phyloP scores from a whole-genome alignment of 2,888 invertebrate genomes.

The Teinopalpus imperialis region DNA sequence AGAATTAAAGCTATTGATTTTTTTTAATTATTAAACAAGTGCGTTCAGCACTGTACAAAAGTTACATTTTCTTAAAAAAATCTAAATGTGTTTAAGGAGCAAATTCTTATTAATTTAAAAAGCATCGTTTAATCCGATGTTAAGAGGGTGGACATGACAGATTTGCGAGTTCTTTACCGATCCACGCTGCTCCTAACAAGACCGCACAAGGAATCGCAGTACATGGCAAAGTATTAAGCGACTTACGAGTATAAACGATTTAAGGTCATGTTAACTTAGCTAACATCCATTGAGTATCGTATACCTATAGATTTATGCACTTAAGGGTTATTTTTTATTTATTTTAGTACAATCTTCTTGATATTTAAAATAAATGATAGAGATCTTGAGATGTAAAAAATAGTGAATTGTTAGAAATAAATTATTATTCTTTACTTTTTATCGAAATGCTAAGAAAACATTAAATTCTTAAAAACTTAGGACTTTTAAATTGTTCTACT shows the following conservation, averaged over 20 bases:
- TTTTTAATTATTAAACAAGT: too few species aligned
- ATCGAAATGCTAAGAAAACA: too few species aligned
- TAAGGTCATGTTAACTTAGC: conserved; percentile 26
- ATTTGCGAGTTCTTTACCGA: conserved; percentile 42
- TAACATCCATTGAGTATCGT: conserved; percentile 26
- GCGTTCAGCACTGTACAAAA: too few species aligned
- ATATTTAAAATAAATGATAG: too few species aligned
- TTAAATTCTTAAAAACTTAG: too few species aligned
- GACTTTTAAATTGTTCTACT: too few species aligned
- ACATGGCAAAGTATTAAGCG: conserved; percentile 27
- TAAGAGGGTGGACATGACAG: conserved; percentile 38
- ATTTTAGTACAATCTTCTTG: too few species aligned
- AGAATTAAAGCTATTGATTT: too few species aligned
- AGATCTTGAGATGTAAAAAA: too few species aligned
- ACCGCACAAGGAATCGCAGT: conserved; percentile 31
- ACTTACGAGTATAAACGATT: conserved; percentile 27
- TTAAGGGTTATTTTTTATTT: conserved; percentile 5
- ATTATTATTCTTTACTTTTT: too few species aligned
- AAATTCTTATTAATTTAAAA: conserved; percentile 23
- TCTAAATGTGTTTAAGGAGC: background rate
- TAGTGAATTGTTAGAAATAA: too few species aligned
- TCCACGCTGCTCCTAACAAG: conserved; percentile 40
- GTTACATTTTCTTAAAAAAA: too few species aligned
- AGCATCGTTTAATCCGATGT: conserved; percentile 28
- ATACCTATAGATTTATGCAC: conserved; percentile 22